Percentiles rank a stretch among this genome's conserved stretches.
Evolutionary conservation across 1,140 invertebrate species (phyloP).

Genomic region (Lysiphlebus fabarum): DNA sequence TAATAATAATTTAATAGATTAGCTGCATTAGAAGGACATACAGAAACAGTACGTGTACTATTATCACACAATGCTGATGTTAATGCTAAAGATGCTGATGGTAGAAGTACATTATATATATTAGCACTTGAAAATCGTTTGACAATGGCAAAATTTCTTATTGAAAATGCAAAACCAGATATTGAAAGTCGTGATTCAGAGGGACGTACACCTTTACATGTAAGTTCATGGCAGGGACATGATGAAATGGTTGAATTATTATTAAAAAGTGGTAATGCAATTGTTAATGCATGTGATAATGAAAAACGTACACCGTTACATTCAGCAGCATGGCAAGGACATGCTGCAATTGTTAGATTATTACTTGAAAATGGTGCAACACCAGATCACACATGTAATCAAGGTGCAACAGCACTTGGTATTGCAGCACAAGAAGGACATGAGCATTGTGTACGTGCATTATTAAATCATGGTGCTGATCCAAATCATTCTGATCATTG

Average conservation of each 20-base stretch:
- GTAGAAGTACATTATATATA: slow-evolving; percentile 87
- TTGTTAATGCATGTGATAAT: slow-evolving; percentile 85
- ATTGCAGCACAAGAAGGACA: slow-evolving; percentile 69
- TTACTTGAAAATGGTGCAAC: slow-evolving; percentile 74
- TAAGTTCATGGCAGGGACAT: slow-evolving; percentile 92
- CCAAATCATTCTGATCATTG: slow-evolving; percentile 89
- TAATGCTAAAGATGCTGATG: slow-evolving; percentile 88
- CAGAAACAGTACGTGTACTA: slow-evolving; percentile 74
- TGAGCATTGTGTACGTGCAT: slow-evolving; percentile 81
- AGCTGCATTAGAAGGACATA: slow-evolving; percentile 82
- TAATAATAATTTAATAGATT: slow-evolving; percentile 57
- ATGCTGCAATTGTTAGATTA: slow-evolving; percentile 77
- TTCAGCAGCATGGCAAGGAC: slow-evolving; percentile 94
- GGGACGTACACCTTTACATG: slow-evolving; percentile 87
- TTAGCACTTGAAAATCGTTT: slow-evolving; percentile 86
- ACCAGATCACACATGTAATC: slow-evolving; percentile 88
- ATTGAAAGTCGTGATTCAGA: slow-evolving; percentile 86
- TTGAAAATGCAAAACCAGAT: slow-evolving; percentile 75
- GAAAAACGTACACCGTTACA: slow-evolving; percentile 87
- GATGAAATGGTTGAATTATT: slow-evolving; percentile 84
- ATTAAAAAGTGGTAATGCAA: slow-evolving; percentile 71
- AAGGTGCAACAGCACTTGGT: slow-evolving; percentile 88
- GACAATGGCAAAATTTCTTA: slow-evolving; percentile 77
- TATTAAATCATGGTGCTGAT: slow-evolving; percentile 87
- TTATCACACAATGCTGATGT: slow-evolving; percentile 78